Conservation (phyloP, 1,140 invertebrate genomes). For the Cyclargus thomasi region DNA sequence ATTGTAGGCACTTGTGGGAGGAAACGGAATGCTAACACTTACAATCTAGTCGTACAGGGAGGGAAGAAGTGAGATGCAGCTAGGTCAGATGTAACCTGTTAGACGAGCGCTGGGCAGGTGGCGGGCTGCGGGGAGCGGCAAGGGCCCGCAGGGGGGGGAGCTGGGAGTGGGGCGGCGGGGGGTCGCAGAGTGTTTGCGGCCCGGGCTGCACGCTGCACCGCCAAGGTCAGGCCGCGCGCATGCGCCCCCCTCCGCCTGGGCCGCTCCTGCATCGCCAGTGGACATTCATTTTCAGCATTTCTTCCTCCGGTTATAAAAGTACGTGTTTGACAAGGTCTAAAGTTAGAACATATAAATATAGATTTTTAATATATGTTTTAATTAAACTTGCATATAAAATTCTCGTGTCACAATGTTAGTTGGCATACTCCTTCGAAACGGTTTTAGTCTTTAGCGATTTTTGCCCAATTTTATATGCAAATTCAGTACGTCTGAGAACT, state of each 20-base stretch:
- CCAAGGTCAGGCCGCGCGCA: conserved; percentile 67
- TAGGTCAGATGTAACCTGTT: conserved; percentile 57
- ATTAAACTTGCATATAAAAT: too few relatives aligned
- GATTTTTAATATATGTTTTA: too few relatives aligned
- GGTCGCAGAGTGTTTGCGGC: conserved; percentile 26
- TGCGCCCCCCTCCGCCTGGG: conserved; percentile 38
- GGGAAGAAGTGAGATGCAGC: conserved; percentile 61
- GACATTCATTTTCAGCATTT: neutral
- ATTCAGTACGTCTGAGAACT: too few relatives aligned
- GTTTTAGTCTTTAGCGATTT: too few relatives aligned
- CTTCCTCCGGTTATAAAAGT: neutral
- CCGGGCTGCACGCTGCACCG: conserved; percentile 58
- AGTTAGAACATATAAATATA: neutral
- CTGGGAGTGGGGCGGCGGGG: conserved; percentile 42
- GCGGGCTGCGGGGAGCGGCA: conserved; percentile 41
- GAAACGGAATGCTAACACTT: too few relatives aligned
- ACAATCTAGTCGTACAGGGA: conserved; percentile 25
- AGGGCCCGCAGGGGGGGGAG: conserved; percentile 24
- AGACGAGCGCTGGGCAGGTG: conserved; percentile 52
- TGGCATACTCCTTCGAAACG: too few relatives aligned
- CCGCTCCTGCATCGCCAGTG: neutral
- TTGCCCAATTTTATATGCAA: too few relatives aligned
- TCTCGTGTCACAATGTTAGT: too few relatives aligned
- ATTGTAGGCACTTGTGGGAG: too few relatives aligned
- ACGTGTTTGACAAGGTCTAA: neutral